Evolutionary conservation across 2,113 vertebrate species (phyloP), one percentile per base, ranked within the genome.

Genomic region (Calonectris borealis): DNA sequence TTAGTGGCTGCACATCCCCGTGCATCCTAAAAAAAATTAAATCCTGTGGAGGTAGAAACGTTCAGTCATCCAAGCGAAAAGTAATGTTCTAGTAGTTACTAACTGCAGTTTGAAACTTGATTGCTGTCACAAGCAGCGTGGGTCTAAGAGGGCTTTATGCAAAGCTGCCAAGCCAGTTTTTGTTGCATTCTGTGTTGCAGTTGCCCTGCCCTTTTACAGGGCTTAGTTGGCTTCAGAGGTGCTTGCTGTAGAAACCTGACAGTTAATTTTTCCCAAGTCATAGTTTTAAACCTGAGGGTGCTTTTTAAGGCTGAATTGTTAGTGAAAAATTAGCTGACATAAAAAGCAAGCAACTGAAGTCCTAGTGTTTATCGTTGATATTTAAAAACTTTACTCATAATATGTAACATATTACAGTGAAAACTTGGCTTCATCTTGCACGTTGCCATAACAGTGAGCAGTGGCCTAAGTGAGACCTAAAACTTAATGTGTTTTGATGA

Each of bases 151-250:
- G 7, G 42, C 76, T 81, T 86, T 71, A 19, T n/a, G 44, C 76
- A 90, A 88, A 61, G 88, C 83, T 86, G 83, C 88, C 60, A 64
- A 80, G 80, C 75, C 58, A 66, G 76, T 92, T 94, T 64, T 84
- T 78, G 32, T 77, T 55, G n/a, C 51, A 22, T 78, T 88, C 49
- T 38, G n/a, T 22, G 13, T 31, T 60, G 27, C 34, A 29, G 62
- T 40, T 65, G 40, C 70, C 46, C 26, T 91, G 42, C 31, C 65
- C n/a, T 86, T 83, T 48, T 25, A 13, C 3, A 61, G 69, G 49
- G 38, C 58, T 78, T 26, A 38, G 34, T 6, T 61, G 75, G 40
- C 61, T 68, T 93, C 62, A 76, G 15, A 22, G 27, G 57, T 61
- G 49, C 21, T 52, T 68, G 38, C 42, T 85, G 38, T 70, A 61